Conservation (phyloP, 2,113 vertebrate species). For the Pseudopipra pipra region DNA sequence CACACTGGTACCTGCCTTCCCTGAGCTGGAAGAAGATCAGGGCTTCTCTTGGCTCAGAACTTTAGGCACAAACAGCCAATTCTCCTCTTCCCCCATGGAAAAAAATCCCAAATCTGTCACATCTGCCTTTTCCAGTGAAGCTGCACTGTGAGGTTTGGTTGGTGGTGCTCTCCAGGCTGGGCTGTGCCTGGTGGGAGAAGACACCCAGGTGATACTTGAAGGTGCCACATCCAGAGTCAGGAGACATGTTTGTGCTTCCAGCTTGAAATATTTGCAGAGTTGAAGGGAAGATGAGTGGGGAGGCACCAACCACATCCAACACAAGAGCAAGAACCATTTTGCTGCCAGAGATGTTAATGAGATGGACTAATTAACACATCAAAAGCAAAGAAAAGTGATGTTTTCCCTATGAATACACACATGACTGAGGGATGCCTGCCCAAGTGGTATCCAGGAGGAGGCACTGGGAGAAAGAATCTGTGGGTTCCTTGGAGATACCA, state of each 20-base stretch:
- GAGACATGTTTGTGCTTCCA: background rate
- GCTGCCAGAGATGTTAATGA: background rate
- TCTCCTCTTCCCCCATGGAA: too few species aligned
- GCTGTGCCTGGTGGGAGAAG: background rate
- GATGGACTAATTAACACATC: background rate
- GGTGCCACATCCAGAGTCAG: background rate
- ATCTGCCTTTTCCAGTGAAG: background rate
- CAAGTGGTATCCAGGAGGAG: background rate
- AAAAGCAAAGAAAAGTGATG: background rate
- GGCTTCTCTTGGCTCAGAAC: background rate
- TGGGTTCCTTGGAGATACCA: background rate
- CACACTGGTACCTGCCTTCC: background rate
- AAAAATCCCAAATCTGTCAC: background rate
- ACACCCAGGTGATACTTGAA: background rate
- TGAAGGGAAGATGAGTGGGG: background rate
- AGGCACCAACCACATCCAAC: background rate
- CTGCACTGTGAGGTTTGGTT: background rate
- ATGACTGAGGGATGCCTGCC: background rate
- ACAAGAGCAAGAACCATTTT: background rate
- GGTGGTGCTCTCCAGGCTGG: background rate
- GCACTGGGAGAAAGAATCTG: background rate
- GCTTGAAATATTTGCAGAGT: rapidly evolving
- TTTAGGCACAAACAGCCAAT: background rate
- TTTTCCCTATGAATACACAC: background rate
- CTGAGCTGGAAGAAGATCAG: background rate